These are phyloP conservation scores for Parauchenoglanis ngamensis DNA, from an alignment of 2,797 vertebrate species.

Conservation along the genomic window DNA sequence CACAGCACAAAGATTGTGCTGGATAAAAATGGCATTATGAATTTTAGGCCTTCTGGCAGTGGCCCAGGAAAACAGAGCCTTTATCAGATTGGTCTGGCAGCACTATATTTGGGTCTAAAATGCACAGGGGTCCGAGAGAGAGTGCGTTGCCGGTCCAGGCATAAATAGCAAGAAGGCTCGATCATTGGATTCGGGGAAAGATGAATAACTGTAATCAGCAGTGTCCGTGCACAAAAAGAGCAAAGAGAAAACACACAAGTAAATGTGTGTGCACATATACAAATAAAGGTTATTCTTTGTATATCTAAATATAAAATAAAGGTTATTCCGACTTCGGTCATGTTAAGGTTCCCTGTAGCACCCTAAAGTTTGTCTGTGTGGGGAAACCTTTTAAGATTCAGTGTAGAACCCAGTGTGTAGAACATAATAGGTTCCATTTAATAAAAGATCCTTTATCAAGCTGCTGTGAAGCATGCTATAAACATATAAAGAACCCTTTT, in stretches of 20 bases:
- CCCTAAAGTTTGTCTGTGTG: background rate
- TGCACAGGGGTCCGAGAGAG: background rate
- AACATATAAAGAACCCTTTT: background rate
- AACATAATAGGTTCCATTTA: background rate
- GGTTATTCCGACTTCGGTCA: background rate
- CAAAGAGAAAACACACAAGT: background rate
- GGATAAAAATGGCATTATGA: slow-evolving; percentile 35
- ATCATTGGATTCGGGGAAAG: background rate
- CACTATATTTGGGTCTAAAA: slow-evolving; percentile 54
- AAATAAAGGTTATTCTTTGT: background rate
- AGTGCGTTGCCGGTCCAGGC: background rate
- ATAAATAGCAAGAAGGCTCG: background rate
- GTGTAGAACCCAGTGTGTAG: background rate
- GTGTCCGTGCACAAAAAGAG: background rate
- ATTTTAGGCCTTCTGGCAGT: slow-evolving; percentile 39
- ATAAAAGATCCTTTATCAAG: background rate
- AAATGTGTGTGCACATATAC: background rate
- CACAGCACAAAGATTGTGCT: slow-evolving; percentile 5
- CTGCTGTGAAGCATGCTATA: background rate
- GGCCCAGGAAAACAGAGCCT: slow-evolving; percentile 15
- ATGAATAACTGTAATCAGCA: background rate
- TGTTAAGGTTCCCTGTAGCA: background rate
- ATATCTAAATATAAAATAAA: no score
- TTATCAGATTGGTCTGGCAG: slow-evolving; percentile 50
- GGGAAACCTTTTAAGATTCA: background rate